A percentile compares a stretch with the other conserved stretches of the same genome.
These are phyloP conservation scores for Brachionus sp. DNA, from an alignment of 1,140 invertebrate species.

Conservation along the genomic window DNA sequence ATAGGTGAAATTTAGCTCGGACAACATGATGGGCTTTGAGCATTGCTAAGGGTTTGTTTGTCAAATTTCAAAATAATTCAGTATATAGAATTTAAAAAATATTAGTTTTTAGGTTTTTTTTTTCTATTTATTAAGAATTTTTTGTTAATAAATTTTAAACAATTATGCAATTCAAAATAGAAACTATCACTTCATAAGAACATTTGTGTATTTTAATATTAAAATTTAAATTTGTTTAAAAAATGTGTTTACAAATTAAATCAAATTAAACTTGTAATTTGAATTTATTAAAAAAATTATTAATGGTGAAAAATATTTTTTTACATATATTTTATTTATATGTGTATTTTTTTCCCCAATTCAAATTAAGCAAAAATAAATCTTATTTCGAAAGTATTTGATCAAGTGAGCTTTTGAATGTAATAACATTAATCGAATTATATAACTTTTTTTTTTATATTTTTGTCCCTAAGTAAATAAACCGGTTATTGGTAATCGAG, in stretches of 20 bases:
- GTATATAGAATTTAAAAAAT: background rate
- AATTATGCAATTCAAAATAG: background rate
- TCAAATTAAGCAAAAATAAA: background rate
- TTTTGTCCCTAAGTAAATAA: background rate
- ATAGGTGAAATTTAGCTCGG: background rate
- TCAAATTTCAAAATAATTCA: background rate
- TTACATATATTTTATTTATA: no score
- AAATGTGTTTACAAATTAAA: constrained; percentile 6
- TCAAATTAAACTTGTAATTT: background rate
- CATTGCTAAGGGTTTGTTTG: background rate
- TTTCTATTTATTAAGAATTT: background rate
- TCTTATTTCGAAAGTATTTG: background rate
- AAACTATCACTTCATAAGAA: background rate
- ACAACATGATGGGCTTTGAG: background rate
- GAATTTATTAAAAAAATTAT: background rate
- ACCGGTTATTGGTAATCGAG: background rate
- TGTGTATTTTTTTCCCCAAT: background rate
- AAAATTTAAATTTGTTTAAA: background rate
- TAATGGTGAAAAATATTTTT: background rate
- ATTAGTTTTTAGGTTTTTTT: background rate
- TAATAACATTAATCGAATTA: constrained; percentile 22
- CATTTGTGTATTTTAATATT: background rate
- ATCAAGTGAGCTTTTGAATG: background rate
- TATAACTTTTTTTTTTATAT: background rate
- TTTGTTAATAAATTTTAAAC: background rate